Conservation (phyloP, 2,888 invertebrate species). For the Bunonema sp. region DNA sequence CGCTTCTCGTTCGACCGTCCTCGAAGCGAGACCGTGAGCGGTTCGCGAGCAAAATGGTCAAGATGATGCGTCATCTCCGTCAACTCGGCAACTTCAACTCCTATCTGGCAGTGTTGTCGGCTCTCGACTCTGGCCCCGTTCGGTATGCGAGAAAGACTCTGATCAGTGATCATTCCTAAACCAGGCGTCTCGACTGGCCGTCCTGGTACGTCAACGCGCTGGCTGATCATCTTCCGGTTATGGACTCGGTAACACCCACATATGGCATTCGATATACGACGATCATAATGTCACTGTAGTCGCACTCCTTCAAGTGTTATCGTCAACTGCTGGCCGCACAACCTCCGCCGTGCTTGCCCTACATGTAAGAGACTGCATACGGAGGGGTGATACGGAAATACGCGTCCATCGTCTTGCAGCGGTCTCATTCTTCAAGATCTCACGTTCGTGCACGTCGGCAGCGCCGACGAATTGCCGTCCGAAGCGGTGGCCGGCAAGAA, state of each 20-base stretch:
- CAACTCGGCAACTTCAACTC: conserved; percentile 98
- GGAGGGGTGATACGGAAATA: not conserved
- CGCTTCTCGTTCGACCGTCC: conserved; percentile 72
- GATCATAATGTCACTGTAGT: no score
- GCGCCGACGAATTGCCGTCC: conserved; percentile 65
- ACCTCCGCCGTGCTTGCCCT: conserved; percentile 92
- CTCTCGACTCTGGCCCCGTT: conserved; percentile 79
- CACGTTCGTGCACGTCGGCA: conserved; percentile 95
- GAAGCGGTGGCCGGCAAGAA: conserved; percentile 52
- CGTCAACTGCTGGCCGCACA: conserved; percentile 81
- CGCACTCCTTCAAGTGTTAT: conserved; percentile 93
- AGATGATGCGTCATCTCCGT: conserved; percentile 80
- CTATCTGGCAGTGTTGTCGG: conserved; percentile 83
- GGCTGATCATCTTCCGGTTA: conserved; percentile 78
- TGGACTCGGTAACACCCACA: no score
- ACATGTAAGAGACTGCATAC: conserved; percentile 82
- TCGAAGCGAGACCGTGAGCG: conserved; percentile 88
- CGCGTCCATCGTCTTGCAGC: conserved; percentile 50
- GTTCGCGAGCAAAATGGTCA: conserved; percentile 63
- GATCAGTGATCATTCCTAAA: conserved; percentile 3
- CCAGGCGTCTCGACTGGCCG: conserved; percentile 4
- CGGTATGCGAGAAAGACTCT: conserved; percentile 57
- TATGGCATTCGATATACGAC: no score
- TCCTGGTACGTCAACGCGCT: conserved; percentile 32
- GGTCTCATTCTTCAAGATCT: conserved; percentile 93